Base-by-base conservation (phyloP, 1,140 invertebrate species). In the Periplaneta americana region DNA sequence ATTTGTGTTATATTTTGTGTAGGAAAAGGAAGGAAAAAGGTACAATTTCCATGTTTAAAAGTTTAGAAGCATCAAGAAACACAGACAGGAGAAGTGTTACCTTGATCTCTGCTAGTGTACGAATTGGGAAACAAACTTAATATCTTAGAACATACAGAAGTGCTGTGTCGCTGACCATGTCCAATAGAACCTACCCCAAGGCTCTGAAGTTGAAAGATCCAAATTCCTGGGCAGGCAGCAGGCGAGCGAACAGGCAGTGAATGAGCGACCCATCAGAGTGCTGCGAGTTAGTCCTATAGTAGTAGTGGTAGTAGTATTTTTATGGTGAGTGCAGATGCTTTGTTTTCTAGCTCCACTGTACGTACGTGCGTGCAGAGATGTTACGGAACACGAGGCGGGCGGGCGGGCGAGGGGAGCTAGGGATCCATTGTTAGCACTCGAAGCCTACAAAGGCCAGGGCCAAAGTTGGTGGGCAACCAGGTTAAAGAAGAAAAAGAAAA, bases 401-500 rank as follows among this genome's bases (percentile, higher is more conserved):
- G 79, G 37, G 39, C 33, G 34, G 79, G 79, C 57, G 79, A 48
- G 74, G 66, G 79, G 79, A 80, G 79, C 79, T 80, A 80, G 66
- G 79, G 79, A 66, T 36, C 79, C 80, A 75, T 75, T 83, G 90
- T 92, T 92, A 92, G 91, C 92, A 92, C 92, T 92, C 91, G 89
- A 90, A 90, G 92, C 92, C 92, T 92, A 92, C 88, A 90, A n/a
- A 89, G 89, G 89, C 89, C 77, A 79, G 81, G 80, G 57, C 80
- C 80, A 81, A 76, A 81, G 80, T 75, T 78, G 80, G 89, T 89
- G 89, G 89, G 88, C 89, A 90, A 90, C 89, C 89, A 88, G 88
- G 88, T 89, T 90, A 90, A 91, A 90, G 89, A 90, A 90, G 89
- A 90, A 90, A 90, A 91, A 90, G 90, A 89, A 88, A 90, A 90